A percentile compares a stretch with the other conserved stretches of the same genome.
Conservation (phyloP, 2,113 vertebrate genomes). For the Gobiocypris rarus region DNA sequence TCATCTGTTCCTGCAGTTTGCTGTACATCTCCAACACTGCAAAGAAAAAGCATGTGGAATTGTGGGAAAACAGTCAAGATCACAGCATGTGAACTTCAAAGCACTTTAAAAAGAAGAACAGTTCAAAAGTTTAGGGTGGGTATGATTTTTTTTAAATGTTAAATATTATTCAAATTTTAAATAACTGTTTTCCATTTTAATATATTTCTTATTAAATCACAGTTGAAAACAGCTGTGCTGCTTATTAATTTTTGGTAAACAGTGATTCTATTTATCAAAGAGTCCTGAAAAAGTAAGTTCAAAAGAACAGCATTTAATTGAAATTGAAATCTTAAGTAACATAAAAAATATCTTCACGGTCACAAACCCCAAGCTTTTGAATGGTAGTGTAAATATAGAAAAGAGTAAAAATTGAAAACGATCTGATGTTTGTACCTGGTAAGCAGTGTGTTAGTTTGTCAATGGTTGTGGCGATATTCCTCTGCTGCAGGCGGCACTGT, state of each 20-base stretch:
- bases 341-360: too few species aligned
- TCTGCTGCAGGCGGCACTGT: conserved; percentile 92
- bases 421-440: conserved; percentile 78
- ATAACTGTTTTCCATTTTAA: too few species aligned
- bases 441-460: conserved; percentile 93
- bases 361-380: not conserved
- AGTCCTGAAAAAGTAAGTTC: too few species aligned
- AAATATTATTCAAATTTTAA: not conserved
- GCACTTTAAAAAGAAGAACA: not conserved
- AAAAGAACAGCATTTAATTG: not conserved
- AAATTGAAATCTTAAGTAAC: not conserved
- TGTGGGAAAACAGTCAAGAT: not conserved
- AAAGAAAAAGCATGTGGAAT: conserved; percentile 27
- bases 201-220: too few species aligned
- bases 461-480: conserved; percentile 92
- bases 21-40: conserved; percentile 98
- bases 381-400: not conserved
- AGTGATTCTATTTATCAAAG: too few species aligned
- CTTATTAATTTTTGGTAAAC: not conserved
- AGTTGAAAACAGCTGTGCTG: not conserved
- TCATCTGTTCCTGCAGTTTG: conserved; percentile 95
- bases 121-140: not conserved
- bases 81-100: not conserved
- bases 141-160: not conserved
- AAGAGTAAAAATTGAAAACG: not conserved